Conservation (phyloP, 2,113 vertebrate genomes). For the Sus scrofa region DNA sequence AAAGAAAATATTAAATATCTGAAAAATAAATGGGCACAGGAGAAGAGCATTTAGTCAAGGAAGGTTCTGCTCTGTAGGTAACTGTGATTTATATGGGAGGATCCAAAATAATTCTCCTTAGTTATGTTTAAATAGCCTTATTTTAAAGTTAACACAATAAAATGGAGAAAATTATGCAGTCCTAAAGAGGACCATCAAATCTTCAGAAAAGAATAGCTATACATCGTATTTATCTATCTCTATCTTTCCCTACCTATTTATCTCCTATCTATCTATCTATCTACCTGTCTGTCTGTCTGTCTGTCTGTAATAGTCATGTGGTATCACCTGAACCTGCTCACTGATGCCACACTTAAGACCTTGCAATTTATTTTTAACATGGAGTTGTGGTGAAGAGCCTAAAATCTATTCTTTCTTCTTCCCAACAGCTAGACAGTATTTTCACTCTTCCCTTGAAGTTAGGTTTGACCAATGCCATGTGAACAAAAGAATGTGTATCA, state of each 20-base stretch:
- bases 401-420: neutral
- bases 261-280: neutral
- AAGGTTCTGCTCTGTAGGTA: neutral
- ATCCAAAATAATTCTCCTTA: neutral
- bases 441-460: neutral
- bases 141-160: neutral
- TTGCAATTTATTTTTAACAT: neutral
- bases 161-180: neutral
- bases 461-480: neutral
- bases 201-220: neutral
- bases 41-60: neutral
- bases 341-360: too few relatives aligned
- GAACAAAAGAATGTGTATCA: neutral
- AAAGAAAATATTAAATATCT: slow-evolving; percentile 20
- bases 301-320: neutral
- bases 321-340: neutral
- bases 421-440: neutral
- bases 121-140: neutral
- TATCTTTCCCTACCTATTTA: neutral
- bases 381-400: neutral
- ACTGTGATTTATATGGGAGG: neutral
- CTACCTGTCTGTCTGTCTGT: neutral
- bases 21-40: neutral
- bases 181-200: neutral
- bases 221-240: neutral